Evolutionary conservation across 1,140 invertebrate species (phyloP).

Genomic region (Galleria mellonella): DNA sequence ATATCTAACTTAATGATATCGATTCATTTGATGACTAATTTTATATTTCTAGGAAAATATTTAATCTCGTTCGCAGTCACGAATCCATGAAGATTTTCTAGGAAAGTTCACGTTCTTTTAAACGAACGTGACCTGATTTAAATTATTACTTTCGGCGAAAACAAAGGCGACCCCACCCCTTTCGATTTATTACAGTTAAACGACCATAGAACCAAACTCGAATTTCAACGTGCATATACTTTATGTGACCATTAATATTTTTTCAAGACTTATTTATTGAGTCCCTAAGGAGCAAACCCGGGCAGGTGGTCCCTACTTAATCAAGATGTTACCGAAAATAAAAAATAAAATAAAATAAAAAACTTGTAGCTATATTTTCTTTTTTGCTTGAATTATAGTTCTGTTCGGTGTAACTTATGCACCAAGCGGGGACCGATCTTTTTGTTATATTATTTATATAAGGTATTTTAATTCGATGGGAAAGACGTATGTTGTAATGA

Average conservation of each 20-base stretch:
- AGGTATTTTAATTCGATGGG: conserved; percentile 55
- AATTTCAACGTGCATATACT: conserved; percentile 52
- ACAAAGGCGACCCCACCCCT: conserved; percentile 29
- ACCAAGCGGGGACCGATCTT: conserved; percentile 26
- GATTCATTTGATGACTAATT: too few species aligned
- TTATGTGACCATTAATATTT: conserved; percentile 64
- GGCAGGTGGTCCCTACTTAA: conserved; percentile 72
- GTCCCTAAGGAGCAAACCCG: conserved; percentile 41
- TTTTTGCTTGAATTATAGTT: conserved; percentile 66
- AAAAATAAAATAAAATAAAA: too few species aligned
- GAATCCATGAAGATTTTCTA: neutral
- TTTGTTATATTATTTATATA: conserved; percentile 64
- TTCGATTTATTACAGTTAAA: conserved; percentile 34
- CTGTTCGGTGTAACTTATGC: conserved; percentile 55
- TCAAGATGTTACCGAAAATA: conserved; percentile 71
- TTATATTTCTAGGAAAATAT: too few species aligned
- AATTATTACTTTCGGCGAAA: conserved; percentile 20
- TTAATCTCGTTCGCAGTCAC: too few species aligned
- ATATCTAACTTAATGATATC: too few species aligned
- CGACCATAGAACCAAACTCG: conserved; percentile 40
- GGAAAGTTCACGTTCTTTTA: conserved; percentile 1
- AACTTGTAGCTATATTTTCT: conserved; percentile 54
- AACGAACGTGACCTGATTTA: neutral
- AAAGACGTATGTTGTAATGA: conserved; percentile 63
- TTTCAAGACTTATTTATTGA: conserved; percentile 60